Conservation (phyloP, 2,888 invertebrate species). For the Hipparchia sbordonii region DNA sequence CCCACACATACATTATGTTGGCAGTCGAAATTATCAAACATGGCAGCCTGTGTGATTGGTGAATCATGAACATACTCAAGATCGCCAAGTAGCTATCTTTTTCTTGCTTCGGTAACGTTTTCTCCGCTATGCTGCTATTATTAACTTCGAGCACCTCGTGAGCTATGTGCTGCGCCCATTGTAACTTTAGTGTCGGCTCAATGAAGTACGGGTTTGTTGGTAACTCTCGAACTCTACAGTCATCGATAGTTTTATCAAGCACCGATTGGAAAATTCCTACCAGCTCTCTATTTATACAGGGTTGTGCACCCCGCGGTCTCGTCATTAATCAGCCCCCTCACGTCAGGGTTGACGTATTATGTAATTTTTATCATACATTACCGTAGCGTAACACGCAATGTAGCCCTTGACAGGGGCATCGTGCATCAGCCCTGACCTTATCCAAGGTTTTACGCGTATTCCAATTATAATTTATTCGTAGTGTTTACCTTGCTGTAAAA, state of each 20-base stretch:
- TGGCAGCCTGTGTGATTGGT: too few relatives aligned
- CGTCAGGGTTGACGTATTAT: slow-evolving; percentile 66
- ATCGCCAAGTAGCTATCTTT: too few relatives aligned
- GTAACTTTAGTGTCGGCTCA: too few relatives aligned
- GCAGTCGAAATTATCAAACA: too few relatives aligned
- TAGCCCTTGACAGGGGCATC: slow-evolving; percentile 34
- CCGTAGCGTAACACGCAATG: slow-evolving; percentile 42
- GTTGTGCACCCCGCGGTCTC: slow-evolving; percentile 52
- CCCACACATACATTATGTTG: too few relatives aligned
- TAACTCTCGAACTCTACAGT: too few relatives aligned
- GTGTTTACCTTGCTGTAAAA: not conserved
- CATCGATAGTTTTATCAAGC: not conserved
- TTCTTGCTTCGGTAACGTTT: too few relatives aligned
- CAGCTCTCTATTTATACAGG: slow-evolving; percentile 46
- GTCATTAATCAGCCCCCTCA: slow-evolving; percentile 69
- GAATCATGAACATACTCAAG: too few relatives aligned
- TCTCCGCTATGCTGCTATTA: too few relatives aligned
- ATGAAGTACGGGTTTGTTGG: too few relatives aligned
- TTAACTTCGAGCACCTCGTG: too few relatives aligned
- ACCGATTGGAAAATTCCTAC: not conserved
- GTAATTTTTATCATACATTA: slow-evolving; percentile 63
- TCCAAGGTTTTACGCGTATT: slow-evolving; percentile 23
- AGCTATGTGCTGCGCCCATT: too few relatives aligned
- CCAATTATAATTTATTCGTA: not conserved
- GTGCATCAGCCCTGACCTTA: slow-evolving; percentile 35